A percentile compares a stretch with the other conserved stretches of the same genome.
Evolutionary conservation across 2,113 vertebrate species (phyloP).

Genomic region (Zosterops hypoxanthus): DNA sequence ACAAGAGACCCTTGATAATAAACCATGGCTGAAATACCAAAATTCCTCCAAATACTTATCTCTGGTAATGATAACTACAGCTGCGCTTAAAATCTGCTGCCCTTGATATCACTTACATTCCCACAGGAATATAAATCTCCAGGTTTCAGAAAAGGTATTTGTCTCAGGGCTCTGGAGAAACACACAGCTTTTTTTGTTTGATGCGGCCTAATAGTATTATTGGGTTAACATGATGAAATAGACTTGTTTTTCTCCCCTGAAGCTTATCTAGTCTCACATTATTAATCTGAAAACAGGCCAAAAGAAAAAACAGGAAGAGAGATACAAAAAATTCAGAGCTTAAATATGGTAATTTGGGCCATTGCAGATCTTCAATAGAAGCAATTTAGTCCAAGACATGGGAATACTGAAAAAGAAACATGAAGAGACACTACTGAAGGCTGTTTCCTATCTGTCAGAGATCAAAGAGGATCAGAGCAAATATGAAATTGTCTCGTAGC

Average conservation of each 20-base stretch:
- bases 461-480: constrained; percentile 25
- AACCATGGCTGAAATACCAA: constrained; percentile 1
- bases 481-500: background rate
- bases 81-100: background rate
- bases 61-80: constrained; percentile 3
- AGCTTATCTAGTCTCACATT: background rate
- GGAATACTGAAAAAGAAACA: constrained; percentile 6
- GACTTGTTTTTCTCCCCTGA: background rate
- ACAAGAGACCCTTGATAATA: background rate
- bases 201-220: background rate
- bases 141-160: background rate
- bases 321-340: background rate
- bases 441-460: background rate
- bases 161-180: background rate
- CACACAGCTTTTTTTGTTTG: background rate
- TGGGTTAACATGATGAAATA: background rate
- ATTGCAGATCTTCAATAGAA: background rate
- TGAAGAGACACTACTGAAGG: background rate
- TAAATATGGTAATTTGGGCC: background rate
- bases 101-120: background rate
- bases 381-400: background rate
- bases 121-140: constrained; percentile 29
- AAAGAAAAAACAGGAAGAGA: background rate
- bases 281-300: background rate
- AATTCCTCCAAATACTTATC: constrained; percentile 22